A percentile compares a stretch with the other conserved stretches of the same genome.
Evolutionary conservation across 2,113 vertebrate species (phyloP).

Genomic region (Hemiprocne comata): DNA sequence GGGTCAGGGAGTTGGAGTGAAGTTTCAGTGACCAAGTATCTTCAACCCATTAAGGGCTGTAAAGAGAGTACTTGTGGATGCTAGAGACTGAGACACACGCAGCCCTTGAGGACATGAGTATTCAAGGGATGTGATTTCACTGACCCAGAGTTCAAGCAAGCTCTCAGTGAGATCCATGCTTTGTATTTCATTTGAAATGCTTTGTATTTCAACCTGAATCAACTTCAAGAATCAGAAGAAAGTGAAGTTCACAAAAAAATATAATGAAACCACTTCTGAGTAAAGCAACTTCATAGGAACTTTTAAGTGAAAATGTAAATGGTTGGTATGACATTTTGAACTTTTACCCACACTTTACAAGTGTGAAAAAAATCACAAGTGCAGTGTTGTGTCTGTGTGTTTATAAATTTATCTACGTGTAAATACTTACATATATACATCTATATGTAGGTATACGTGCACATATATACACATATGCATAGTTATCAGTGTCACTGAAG

Average conservation of each 20-base stretch:
- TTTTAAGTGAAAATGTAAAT: background rate
- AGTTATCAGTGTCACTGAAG: background rate
- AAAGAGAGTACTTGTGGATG: background rate
- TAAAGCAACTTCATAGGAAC: background rate
- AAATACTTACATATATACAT: background rate
- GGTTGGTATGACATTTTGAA: background rate
- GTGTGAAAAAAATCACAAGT: background rate
- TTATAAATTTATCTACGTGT: background rate
- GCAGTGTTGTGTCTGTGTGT: background rate
- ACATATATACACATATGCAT: background rate
- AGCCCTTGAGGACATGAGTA: background rate
- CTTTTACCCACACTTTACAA: background rate
- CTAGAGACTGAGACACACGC: background rate
- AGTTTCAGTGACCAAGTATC: background rate
- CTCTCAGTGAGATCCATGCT: background rate
- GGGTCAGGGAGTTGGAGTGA: background rate
- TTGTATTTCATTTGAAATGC: background rate
- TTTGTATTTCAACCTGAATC: slow-evolving; percentile 6
- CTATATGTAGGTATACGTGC: background rate
- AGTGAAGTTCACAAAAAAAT: background rate
- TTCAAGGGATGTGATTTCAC: background rate
- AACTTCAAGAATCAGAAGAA: background rate
- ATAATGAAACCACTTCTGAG: background rate
- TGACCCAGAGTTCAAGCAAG: background rate
- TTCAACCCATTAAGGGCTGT: background rate